phyloP scores from a whole-genome alignment of 2,113 vertebrate species.

The Morone saxatilis region DNA sequence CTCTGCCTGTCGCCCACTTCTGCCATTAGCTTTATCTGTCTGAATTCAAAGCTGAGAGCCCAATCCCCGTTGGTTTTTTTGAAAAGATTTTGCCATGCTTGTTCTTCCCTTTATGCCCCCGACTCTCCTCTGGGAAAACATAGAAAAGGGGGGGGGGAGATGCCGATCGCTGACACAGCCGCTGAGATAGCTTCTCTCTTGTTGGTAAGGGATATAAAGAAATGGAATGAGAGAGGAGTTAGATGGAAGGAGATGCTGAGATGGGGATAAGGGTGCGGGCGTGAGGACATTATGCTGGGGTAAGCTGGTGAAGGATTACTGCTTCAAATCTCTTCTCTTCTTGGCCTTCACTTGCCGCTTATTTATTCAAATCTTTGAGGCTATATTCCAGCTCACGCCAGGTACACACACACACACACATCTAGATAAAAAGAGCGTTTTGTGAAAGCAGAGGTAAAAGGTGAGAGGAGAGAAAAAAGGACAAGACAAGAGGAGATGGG shows the following conservation, averaged over 20 bases:
- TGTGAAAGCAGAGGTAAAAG: conserved; percentile 27
- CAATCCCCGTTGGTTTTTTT: conserved; percentile 61
- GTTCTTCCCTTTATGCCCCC: conserved; percentile 68
- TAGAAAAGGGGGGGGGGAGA: conserved; percentile 24
- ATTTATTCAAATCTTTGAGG: conserved; percentile 62
- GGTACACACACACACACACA: neutral
- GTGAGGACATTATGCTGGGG: conserved; percentile 57
- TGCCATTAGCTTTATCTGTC: conserved; percentile 72
- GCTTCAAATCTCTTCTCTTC: conserved; percentile 55
- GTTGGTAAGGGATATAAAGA: conserved; percentile 66
- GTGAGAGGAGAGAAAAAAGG: conserved; percentile 5
- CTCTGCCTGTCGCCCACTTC: conserved; percentile 64
- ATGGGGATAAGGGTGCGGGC: conserved; percentile 60
- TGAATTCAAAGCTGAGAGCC: conserved; percentile 69
- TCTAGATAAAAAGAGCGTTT: neutral
- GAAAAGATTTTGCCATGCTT: conserved; percentile 69
- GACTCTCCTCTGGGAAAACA: conserved; percentile 62
- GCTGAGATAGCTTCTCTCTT: conserved; percentile 66
- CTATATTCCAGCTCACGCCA: neutral
- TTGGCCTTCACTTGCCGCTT: conserved; percentile 61
- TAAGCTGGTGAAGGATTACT: conserved; percentile 70
- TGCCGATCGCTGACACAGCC: conserved; percentile 76
- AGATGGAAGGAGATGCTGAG: conserved; percentile 62
- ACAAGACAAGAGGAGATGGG: conserved; percentile 22
- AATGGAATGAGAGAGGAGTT: conserved; percentile 54